Conservation (phyloP, 2,797 vertebrate genomes). For the Sebastiscus albofasciatus region DNA sequence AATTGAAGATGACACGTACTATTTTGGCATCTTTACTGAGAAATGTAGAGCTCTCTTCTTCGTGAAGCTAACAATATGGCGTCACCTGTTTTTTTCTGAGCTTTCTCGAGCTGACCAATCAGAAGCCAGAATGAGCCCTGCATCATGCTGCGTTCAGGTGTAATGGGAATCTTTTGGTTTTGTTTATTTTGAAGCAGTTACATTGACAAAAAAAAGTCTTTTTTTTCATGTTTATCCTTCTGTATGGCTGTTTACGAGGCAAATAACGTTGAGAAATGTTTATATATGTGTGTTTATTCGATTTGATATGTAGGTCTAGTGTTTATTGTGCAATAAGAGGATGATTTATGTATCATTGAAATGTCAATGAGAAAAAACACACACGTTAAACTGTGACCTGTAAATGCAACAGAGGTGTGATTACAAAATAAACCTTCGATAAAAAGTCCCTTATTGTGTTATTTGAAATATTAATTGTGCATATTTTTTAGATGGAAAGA, state of each 20-base stretch:
- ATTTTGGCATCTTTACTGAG: constrained; percentile 64
- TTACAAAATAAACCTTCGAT: background rate
- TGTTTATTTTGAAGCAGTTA: background rate
- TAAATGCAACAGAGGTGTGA: background rate
- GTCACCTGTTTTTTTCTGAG: constrained; percentile 72
- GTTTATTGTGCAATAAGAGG: background rate
- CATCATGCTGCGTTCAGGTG: constrained; percentile 50
- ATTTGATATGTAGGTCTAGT: background rate
- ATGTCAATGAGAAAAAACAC: background rate
- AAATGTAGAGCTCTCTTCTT: background rate
- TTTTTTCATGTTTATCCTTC: background rate
- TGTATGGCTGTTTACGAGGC: background rate
- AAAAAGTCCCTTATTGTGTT: background rate
- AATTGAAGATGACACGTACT: constrained; percentile 65
- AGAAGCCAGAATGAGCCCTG: background rate
- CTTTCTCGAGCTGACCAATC: constrained; percentile 53
- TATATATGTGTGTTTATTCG: background rate
- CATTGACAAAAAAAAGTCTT: accelerated
- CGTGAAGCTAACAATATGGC: constrained; percentile 74
- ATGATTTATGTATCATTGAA: background rate
- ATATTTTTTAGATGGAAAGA: background rate
- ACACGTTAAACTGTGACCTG: background rate
- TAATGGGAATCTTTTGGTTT: accelerated
- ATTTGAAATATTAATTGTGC: background rate
- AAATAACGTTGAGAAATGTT: background rate